Evolutionary conservation across 2,888 invertebrate genomes (phyloP), one percentile per base, ranked within the genome.

Genomic region (Tachina grossa): DNA sequence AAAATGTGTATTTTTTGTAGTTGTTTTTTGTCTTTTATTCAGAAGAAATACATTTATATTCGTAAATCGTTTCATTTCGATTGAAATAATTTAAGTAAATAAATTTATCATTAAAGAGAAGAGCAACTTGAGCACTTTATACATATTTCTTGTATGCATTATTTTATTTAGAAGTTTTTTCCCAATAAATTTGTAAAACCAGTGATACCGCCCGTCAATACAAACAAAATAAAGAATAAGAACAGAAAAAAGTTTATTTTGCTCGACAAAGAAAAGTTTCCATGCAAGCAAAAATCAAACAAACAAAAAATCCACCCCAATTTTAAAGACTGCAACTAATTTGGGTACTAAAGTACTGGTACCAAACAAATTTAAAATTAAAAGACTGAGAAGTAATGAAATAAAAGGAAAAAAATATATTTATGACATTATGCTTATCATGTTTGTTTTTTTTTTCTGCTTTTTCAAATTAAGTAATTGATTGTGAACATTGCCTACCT

Each of bases 11-110:
- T 68, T 61, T 69, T 49, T 45, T 61, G 47, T 53, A 51, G 8
- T n/a, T 43, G 11, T 63, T 57, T 78, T 63, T 45, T 63, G 55
- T 47, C 19, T 65, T 71, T 63, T 71, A 71, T 79, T 69, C 41
- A 78, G 47, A 85, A 69, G 69, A 82, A 82, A 45, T 49, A 45
- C 68, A 82, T 82, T 82, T 75, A 85, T 69, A 82, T 78, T 78
- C 78, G 45, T 72, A 75, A 69, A 78, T 82, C 75, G 82, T 82
- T 69, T 82, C 69, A 69, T 69, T 74, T 79, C 31, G 43, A 51
- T 69, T 74, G 69, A 74, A 82, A 78, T 81, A 81, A 75, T 80
- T 57, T 72, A 80, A 74, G 77, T 77, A 78, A 83, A 68, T 72
- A 77, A 80, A 66, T 74, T 65, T 80, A 80, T 80, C 72, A 49